Conservation (phyloP, 2,113 vertebrate genomes). For the Gnathonemus longibarbis region DNA sequence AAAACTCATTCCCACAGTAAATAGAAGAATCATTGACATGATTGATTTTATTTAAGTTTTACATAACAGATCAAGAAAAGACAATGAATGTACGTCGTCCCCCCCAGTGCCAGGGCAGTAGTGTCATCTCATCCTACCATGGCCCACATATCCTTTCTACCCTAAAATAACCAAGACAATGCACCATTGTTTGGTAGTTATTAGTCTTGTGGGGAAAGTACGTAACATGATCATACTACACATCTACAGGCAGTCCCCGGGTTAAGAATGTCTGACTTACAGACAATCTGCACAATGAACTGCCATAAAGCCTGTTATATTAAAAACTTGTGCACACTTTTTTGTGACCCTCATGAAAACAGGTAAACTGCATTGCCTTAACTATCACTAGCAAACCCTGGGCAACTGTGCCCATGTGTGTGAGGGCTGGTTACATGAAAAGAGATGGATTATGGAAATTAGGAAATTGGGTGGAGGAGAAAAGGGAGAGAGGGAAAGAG, state of each 20-base stretch:
- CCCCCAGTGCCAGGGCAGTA: neutral
- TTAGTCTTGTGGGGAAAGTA: neutral
- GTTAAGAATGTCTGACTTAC: neutral
- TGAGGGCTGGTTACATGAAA: neutral
- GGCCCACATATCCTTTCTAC: neutral
- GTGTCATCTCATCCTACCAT: neutral
- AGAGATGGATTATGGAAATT: neutral
- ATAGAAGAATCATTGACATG: neutral
- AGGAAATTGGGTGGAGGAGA: neutral
- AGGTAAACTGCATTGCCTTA: neutral
- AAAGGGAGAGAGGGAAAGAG: neutral
- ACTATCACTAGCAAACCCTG: neutral
- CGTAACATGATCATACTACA: neutral
- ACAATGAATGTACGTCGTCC: neutral
- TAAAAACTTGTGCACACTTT: neutral
- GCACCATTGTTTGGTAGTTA: neutral
- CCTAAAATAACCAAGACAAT: neutral
- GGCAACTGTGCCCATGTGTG: neutral
- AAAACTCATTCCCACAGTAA: neutral
- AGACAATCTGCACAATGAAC: neutral
- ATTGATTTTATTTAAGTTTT: neutral
- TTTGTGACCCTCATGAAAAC: neutral
- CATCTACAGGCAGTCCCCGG: neutral
- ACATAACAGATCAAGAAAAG: no score
- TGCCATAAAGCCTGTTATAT: neutral